Evolutionary conservation across 1,140 invertebrate genomes (phyloP).

Genomic region (Drosophila neocordata): DNA sequence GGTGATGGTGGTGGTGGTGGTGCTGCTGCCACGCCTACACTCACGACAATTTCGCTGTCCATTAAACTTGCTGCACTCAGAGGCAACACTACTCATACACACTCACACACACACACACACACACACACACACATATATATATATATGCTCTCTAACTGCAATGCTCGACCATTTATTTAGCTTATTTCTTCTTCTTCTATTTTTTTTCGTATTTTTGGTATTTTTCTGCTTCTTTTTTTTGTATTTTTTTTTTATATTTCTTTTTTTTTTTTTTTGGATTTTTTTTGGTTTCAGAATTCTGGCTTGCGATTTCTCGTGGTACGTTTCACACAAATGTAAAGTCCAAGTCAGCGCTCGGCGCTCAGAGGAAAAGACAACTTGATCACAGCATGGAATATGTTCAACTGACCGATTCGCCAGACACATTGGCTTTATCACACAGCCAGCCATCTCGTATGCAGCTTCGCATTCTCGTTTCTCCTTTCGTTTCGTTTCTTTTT

Average conservation of each 20-base stretch:
- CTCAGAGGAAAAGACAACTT: conserved; percentile 80
- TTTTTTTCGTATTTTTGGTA: background rate
- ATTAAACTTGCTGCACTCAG: conserved; percentile 44
- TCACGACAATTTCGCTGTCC: conserved; percentile 58
- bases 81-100: conserved; percentile 1
- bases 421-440: conserved; percentile 48
- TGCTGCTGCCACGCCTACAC: conserved; percentile 58
- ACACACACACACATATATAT: conserved; percentile 21
- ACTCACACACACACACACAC: conserved; percentile 18
- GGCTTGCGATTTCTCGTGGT: conserved; percentile 57
- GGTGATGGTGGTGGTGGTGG: conserved; percentile 1
- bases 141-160: conserved; percentile 19
- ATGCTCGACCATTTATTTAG: conserved; percentile 41
- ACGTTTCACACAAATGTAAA: conserved; percentile 52
- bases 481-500: conserved; percentile 9
- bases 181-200: conserved; percentile 1
- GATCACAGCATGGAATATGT: conserved; percentile 80
- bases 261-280: conserved; percentile 14
- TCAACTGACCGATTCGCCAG: conserved; percentile 73
- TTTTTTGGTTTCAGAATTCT: conserved; percentile 24
- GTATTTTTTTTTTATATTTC: background rate
- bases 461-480: conserved; percentile 5
- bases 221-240: background rate
- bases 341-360: conserved; percentile 76
- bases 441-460: conserved; percentile 43